phyloP scores from a whole-genome alignment of 1,140 invertebrate genomes.

The Caerostris darwini region DNA sequence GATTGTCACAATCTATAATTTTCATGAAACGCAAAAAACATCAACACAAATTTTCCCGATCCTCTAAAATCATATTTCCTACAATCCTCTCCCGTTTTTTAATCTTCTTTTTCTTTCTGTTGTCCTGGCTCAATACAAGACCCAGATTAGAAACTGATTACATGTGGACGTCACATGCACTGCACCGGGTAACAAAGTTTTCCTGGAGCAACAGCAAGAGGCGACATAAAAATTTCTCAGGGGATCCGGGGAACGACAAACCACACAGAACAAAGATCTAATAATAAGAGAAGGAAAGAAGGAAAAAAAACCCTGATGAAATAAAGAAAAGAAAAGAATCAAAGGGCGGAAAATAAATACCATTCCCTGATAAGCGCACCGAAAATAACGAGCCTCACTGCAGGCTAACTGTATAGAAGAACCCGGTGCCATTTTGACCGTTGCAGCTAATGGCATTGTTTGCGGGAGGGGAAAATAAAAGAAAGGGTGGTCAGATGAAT shows the following conservation, averaged over 20 bases:
- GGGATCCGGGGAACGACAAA: not conserved
- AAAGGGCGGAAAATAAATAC: constrained; percentile 45
- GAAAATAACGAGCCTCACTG: constrained; percentile 15
- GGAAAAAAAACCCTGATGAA: no score
- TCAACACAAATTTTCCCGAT: no score
- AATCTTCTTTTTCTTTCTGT: no score
- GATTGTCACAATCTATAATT: no score
- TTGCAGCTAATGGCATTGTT: constrained; percentile 12
- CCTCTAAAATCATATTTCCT: no score
- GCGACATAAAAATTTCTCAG: constrained; percentile 12
- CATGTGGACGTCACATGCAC: not conserved
- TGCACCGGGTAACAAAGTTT: not conserved
- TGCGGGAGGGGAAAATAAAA: not conserved
- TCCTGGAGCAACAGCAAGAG: not conserved
- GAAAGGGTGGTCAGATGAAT: not conserved
- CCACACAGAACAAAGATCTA: constrained; percentile 12
- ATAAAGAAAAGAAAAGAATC: not conserved
- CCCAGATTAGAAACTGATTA: constrained; percentile 54
- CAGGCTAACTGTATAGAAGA: not conserved
- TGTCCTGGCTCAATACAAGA: no score
- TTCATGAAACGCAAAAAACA: no score
- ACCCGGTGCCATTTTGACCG: not conserved
- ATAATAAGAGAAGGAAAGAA: no score
- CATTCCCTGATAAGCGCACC: constrained; percentile 23
- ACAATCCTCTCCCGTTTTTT: no score